Evolutionary conservation across 1,140 invertebrate genomes (phyloP), one percentile per base, ranked within the genome.

Genomic region (Mamestra configurata): DNA sequence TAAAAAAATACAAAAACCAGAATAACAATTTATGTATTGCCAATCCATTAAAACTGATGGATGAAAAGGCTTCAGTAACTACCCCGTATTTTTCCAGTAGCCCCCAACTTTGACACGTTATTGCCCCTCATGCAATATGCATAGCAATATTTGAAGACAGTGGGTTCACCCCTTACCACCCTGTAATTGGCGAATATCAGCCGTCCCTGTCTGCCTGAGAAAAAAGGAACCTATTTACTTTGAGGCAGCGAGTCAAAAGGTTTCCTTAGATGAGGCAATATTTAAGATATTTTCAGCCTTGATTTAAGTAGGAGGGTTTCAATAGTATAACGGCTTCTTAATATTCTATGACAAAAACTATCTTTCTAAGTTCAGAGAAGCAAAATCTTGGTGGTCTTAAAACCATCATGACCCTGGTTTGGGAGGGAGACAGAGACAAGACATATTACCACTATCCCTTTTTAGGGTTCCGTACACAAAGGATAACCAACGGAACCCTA

Each of bases 111-210:
- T 90, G 88, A 88, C 90, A 91, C 86, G 85, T 90, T 93, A 93
- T 93, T 91, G 87, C 80, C 66, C 80, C 89, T 91, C 91, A 92
- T 92, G 90, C 87, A 93, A 91, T 93, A 93, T 93, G 89, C 89
- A 92, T 92, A 88, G 84, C 90, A 84, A 91, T 90, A 86, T 85
- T 79, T 80, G 20, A 82, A 87, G 82, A 81, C 82, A 82, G 53
- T 59, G 3, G 49, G 22, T 18, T 71, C 27, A 37, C 71, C 53
- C 46, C 73, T 82, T 72, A 66, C 76, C 61, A 77, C 82, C 84
- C 82, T 75, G 82, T 91, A 88, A 91, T 90, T 89, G 88, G 84
- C 83, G 84, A 83, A 86, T 18, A 35, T 72, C 22, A 27, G 43
- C 43, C 66, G 20, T 27, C 18, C 35, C 40, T 66, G 18, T 66